Evolutionary conservation across 1,140 invertebrate genomes (phyloP), one percentile per base, ranked within the genome.

Genomic region (Drosophila subpulchrella): DNA sequence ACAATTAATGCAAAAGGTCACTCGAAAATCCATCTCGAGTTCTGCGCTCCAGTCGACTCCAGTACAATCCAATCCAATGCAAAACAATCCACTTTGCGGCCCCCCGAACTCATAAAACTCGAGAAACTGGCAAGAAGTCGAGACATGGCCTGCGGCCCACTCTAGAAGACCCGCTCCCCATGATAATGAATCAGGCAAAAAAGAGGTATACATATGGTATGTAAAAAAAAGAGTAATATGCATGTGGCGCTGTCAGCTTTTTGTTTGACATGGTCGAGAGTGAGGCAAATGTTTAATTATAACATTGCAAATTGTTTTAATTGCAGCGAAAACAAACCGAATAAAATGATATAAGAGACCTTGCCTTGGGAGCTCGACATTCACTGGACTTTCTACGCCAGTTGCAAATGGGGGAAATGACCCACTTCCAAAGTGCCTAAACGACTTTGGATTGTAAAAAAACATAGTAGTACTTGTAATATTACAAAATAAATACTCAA

Each of bases 1-100:
- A 65, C 82, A 85, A 86, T 82, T 86, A 85, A 85, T 81, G 75
- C 82, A 82, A 85, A 86, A 85, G 82, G 83, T 85, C 82, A 86
- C 47, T 46, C 56, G 50, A 50, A 55, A 71, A 63, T 55, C 48
- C 48, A 75, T 39, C 72, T 62, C 67, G 38, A 72, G 59, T 30
- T 44, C 62, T 62, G 41, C 39, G 24, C 15, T 47, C 11, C 10
- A 46, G 42, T 32, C 6, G 24, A 38, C 17, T 47, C 15, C 15
- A 20, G 13, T 8, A 3, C 34, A n/a, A 17, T 27, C 30, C 57
- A 48, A 36, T 38, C 24, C 12, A 27, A 34, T 36, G 2, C 41
- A 44, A 20, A 30, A n/a, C 47, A n/a, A 30, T 54, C 58, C 48
- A 53, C 27, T 61, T 39, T 41, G 34, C 27, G 20, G 11, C 27